Base-by-base conservation (phyloP, 2,888 invertebrate genomes). In the Harmothoe impar region DNA sequence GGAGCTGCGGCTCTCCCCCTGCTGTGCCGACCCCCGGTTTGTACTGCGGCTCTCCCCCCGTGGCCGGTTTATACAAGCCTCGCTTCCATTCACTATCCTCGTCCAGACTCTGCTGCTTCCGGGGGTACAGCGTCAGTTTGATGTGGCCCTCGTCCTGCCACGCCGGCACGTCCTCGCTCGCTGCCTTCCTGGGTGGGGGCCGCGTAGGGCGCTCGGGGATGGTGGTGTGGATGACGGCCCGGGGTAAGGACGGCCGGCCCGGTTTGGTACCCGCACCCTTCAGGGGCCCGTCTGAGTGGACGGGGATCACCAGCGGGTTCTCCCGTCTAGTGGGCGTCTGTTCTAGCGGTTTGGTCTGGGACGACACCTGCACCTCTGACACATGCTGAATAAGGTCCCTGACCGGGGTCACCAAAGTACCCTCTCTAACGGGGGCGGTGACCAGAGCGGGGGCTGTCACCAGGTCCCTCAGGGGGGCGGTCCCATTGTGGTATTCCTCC, bases 31-130 rank as follows among this genome's bases (percentile, higher is more conserved):
- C n/a, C 5, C 0, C 72, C n/a, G 68, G 68, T n/a, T n/a, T 68
- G n/a, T 68, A 68, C 5, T 17, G 68, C 12, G 68, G 54, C 68
- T 5, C n/a, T 23, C 17, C 5, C 68, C 12, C 68, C 10, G 33
- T 10, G 23, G 77, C 77, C 35, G 81, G 81, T 81, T 81, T 81
- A n/a, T 81, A 81, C 20, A 81, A 43, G 15, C 15, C 5, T 43
- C 81, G 33, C 23, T 81, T 81, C 10, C 7, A 35, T 0, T 43
- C 43, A 0, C 31, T 17, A 23, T 43, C 81, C 35, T 43, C 43
- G 35, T 81, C 81, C 81, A 81, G n/a, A 0, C 35, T 33, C 15
- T 0, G 12, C 43, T 81, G 81, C 20, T 35, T 81, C 25, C 35
- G 31, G 7, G 81, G 43, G n/a, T 81, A 81, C 81, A 81, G 20